phyloP scores from a whole-genome alignment of 2,888 invertebrate species.

The Stegophylla sp. region DNA sequence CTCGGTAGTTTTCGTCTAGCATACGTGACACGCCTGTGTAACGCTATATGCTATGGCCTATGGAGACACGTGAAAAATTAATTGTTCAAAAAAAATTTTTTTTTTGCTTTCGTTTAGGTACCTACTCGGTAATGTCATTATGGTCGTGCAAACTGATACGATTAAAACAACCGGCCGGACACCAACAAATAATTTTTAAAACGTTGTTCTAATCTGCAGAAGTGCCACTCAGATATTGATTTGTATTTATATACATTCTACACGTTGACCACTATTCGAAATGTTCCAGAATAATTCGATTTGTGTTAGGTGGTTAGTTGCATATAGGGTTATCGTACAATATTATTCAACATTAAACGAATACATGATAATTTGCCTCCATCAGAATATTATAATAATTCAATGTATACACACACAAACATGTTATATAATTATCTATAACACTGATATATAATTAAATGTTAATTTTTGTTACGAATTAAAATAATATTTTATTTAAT shows the following conservation, averaged over 20 bases:
- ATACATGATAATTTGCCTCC: not conserved
- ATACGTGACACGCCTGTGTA: not conserved
- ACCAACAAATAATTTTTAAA: too few relatives aligned
- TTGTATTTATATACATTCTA: too few relatives aligned
- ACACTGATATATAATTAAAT: slow-evolving; percentile 1
- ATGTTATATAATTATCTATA: too few relatives aligned
- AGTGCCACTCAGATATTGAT: too few relatives aligned
- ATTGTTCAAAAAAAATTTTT: too few relatives aligned
- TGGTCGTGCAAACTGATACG: too few relatives aligned
- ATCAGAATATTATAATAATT: not conserved
- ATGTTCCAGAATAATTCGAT: too few relatives aligned
- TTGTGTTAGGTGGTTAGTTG: not conserved
- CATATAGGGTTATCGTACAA: not conserved
- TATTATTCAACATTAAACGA: not conserved
- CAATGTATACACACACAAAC: not conserved
- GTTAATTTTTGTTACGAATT: slow-evolving; percentile 22
- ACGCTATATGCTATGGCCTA: not conserved
- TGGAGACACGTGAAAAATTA: not conserved
- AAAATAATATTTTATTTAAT: not conserved
- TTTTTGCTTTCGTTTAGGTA: not conserved
- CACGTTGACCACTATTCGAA: too few relatives aligned
- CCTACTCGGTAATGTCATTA: too few relatives aligned
- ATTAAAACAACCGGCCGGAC: too few relatives aligned
- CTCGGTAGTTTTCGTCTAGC: slow-evolving; percentile 1
- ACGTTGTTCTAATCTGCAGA: too few relatives aligned